These are phyloP conservation scores for Tauraco hartlaubi DNA, from an alignment of 2,797 vertebrate genomes.

Conservation along the genomic window DNA sequence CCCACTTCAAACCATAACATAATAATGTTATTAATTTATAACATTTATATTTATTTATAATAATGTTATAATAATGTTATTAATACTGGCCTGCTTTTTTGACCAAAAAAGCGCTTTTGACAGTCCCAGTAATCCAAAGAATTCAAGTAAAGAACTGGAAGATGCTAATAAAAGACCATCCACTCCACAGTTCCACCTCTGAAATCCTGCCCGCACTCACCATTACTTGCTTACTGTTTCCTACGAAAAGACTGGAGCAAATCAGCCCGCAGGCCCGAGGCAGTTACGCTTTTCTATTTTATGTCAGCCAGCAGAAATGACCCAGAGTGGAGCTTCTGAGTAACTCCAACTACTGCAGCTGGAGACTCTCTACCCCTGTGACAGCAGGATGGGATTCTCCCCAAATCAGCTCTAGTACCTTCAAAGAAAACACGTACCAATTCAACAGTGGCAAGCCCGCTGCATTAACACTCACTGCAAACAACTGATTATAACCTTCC, in stretches of 20 bases:
- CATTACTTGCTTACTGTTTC: neutral
- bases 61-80: too few relatives aligned
- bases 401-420: accelerated
- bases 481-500: neutral
- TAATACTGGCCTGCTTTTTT: neutral
- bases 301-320: neutral
- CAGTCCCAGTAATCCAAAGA: neutral
- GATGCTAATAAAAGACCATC: neutral
- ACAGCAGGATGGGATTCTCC: neutral
- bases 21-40: too few relatives aligned
- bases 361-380: neutral
- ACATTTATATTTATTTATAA: too few relatives aligned
- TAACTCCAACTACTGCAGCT: neutral
- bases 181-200: neutral
- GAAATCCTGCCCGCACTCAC: neutral
- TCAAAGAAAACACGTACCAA: neutral
- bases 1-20: too few relatives aligned
- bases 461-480: neutral
- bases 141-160: neutral
- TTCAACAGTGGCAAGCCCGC: accelerated
- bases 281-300: neutral
- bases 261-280: neutral
- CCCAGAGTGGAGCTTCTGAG: neutral
- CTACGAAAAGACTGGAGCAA: neutral
- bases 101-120: neutral